These are phyloP conservation scores for Odontothrips loti DNA, from an alignment of 2,888 invertebrate genomes.

Conservation along the genomic window DNA sequence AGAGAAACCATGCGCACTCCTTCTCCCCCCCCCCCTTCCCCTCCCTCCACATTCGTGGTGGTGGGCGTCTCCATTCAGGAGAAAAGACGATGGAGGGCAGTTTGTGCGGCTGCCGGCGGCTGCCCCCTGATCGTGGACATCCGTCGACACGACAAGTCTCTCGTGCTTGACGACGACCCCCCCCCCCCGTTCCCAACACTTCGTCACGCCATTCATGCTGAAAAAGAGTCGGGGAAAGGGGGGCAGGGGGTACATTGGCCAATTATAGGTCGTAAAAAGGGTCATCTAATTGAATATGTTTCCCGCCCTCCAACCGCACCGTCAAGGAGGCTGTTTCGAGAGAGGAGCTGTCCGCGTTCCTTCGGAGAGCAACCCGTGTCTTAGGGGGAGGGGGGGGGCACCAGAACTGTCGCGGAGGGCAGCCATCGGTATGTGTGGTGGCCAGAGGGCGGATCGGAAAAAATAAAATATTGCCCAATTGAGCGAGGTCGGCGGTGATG, in stretches of 20 bases:
- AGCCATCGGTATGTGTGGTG: too few relatives aligned
- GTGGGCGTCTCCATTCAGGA: not conserved
- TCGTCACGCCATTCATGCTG: too few relatives aligned
- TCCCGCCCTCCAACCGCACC: not conserved
- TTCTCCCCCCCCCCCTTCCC: too few relatives aligned
- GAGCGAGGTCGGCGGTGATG: too few relatives aligned
- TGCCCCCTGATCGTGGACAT: not conserved
- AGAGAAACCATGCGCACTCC: too few relatives aligned
- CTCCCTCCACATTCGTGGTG: too few relatives aligned
- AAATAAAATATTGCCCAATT: too few relatives aligned
- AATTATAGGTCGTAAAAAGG: conserved; percentile 5
- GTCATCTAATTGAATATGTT: not conserved
- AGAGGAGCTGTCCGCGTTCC: not conserved
- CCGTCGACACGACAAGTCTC: not conserved
- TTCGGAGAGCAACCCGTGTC: too few relatives aligned
- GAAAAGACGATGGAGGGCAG: not conserved
- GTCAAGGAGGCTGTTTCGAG: not conserved
- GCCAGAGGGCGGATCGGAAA: too few relatives aligned
- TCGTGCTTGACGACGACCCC: not conserved
- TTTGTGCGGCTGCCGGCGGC: not conserved
- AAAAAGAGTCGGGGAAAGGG: not conserved
- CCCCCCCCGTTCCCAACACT: not conserved
- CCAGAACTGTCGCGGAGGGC: too few relatives aligned
- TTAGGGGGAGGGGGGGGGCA: not conserved
- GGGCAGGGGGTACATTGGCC: not conserved